Evolutionary conservation across 2,113 vertebrate genomes (phyloP).

Genomic region (Toxotes jaculatrix): DNA sequence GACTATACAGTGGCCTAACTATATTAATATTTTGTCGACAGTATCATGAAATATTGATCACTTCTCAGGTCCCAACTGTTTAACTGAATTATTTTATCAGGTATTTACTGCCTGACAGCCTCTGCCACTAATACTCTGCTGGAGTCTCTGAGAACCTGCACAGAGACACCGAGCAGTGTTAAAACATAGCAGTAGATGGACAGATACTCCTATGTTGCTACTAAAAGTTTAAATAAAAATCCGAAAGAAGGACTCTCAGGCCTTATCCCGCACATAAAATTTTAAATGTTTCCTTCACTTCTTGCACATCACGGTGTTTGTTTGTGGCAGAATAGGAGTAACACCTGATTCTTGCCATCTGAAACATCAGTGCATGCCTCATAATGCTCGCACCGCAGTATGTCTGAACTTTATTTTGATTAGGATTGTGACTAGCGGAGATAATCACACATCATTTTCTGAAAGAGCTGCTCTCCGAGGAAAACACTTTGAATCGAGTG

Average conservation of each 20-base stretch:
- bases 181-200: slow-evolving; percentile 15
- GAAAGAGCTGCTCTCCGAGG: slow-evolving; percentile 47
- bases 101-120: slow-evolving; percentile 33
- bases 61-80: slow-evolving; percentile 30
- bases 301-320: slow-evolving; percentile 46
- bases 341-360: slow-evolving; percentile 45
- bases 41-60: slow-evolving; percentile 47
- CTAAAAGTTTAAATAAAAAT: slow-evolving; percentile 45
- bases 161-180: slow-evolving; percentile 1
- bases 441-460: slow-evolving; percentile 55
- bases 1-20: background rate
- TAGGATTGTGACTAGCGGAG: slow-evolving; percentile 37
- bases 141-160: background rate
- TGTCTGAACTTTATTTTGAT: slow-evolving; percentile 59
- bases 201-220: slow-evolving; percentile 7
- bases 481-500: slow-evolving; percentile 63
- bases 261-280: slow-evolving; percentile 13
- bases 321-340: slow-evolving; percentile 31
- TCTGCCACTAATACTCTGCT: slow-evolving; percentile 1
- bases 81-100: slow-evolving; percentile 50
- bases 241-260: slow-evolving; percentile 12
- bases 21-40: slow-evolving; percentile 37
- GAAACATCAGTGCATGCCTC: slow-evolving; percentile 46
- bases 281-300: slow-evolving; percentile 20
- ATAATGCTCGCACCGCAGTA: background rate